Evolutionary conservation across 2,888 invertebrate genomes (phyloP).

Genomic region (Brachyptera risi): DNA sequence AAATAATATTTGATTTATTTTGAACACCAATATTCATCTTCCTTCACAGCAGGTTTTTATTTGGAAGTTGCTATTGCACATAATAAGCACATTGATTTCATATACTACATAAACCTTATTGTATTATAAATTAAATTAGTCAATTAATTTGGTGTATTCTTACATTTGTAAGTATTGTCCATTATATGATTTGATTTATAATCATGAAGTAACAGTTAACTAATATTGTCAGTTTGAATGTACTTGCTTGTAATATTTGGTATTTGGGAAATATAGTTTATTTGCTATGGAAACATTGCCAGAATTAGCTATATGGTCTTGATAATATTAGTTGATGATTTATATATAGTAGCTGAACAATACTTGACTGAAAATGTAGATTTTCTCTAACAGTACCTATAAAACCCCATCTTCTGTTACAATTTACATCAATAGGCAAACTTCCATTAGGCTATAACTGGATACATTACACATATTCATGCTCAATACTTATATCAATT

Average conservation of each 20-base stretch:
- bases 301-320: too few relatives aligned
- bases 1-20: background rate
- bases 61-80: conserved; percentile 4
- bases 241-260: background rate
- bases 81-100: conserved; percentile 12
- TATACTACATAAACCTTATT: background rate
- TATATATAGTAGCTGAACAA: too few relatives aligned
- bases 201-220: background rate
- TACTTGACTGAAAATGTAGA: background rate
- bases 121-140: background rate
- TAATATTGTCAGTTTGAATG: conserved; percentile 11
- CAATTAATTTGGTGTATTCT: conserved; percentile 14
- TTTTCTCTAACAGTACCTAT: too few relatives aligned
- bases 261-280: too few relatives aligned
- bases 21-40: background rate
- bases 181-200: background rate
- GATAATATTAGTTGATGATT: too few relatives aligned
- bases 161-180: conserved; percentile 14
- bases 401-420: too few relatives aligned
- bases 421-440: too few relatives aligned
- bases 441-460: background rate
- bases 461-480: conserved; percentile 6
- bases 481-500: conserved; percentile 50
- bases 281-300: too few relatives aligned
- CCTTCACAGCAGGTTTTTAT: conserved; percentile 7